Evolutionary conservation across 2,888 invertebrate genomes (phyloP).

Genomic region (Stramonita haemastoma): DNA sequence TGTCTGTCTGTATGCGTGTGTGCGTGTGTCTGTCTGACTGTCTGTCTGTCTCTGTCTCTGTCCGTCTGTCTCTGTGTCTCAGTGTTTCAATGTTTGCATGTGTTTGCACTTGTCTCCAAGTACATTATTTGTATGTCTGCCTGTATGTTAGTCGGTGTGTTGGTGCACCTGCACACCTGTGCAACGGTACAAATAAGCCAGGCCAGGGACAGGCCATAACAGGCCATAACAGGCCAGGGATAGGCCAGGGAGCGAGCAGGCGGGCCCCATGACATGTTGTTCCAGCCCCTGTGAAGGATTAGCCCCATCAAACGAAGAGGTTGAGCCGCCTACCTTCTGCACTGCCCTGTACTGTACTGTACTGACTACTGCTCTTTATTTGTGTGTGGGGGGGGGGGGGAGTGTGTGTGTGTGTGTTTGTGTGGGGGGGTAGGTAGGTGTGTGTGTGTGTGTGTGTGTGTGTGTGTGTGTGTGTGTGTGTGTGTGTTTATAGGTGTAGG

Average conservation of each 20-base stretch:
- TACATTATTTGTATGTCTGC: not conserved
- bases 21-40: not conserved
- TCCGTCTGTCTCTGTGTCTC: not conserved
- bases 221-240: no score
- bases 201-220: no score
- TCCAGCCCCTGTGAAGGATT: no score
- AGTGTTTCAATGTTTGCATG: no score
- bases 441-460: not conserved
- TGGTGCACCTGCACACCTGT: not conserved
- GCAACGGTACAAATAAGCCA: no score
- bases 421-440: not conserved
- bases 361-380: not conserved
- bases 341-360: no score
- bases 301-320: no score
- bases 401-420: not conserved
- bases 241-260: no score
- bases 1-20: not conserved
- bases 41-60: not conserved
- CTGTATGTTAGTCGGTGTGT: not conserved
- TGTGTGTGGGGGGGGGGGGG: not conserved
- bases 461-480: not conserved
- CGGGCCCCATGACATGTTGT: no score
- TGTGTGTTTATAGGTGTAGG: not conserved
- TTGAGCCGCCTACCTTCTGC: no score
- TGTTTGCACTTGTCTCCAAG: not conserved